Base-by-base conservation (phyloP, 2,888 invertebrate genomes). In the Eupithecia inturbata region DNA sequence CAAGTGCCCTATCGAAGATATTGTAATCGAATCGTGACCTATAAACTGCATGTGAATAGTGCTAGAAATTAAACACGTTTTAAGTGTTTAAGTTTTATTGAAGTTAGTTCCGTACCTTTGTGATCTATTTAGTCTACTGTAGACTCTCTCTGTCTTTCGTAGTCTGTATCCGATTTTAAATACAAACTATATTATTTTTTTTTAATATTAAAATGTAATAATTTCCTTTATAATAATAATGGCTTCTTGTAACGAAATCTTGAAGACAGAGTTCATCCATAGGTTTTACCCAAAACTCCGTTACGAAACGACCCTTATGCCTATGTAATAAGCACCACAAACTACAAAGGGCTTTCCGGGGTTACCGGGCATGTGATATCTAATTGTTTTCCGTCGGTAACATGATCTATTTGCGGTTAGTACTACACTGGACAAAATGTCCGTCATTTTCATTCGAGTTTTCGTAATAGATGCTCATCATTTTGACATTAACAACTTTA, bases 391-490 rank as follows among this genome's bases (percentile, higher is more conserved):
- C 76, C 74, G 78, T 78, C 72, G 74, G 83, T 83, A 82, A 82
- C 82, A 77, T 79, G 78, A 83, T 82, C 81, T 81, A 71, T 76
- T 80, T 85, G 87, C 79, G 87, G 87, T 88, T 87, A 76, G 79
- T 81, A 72, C 82, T 53, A 62, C 75, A 72, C 77, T 75, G 72
- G 74, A 49, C 79, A 72, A 72, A 36, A 80, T 82, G 82, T 68
- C 78, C 77, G 80, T 79, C 83, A 83, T 85, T 86, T 86, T 83
- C 84, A 87, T 87, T 86, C 80, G 79, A 82, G 83, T 85, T 84
- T 84, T 82, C 82, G 83, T 82, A 79, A 81, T 81, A 79, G 80
- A 71, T 73, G 72, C 77, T 77, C 80, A 74, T 77, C 76, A 75
- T 82, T 81, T 83, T 80, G 75, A 80, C 78, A 78, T 80, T 77